A percentile compares a stretch with the other conserved stretches of the same genome.
These are phyloP conservation scores for Apodemus sylvaticus DNA, from an alignment of 2,113 vertebrate genomes.

Conservation along the genomic window DNA sequence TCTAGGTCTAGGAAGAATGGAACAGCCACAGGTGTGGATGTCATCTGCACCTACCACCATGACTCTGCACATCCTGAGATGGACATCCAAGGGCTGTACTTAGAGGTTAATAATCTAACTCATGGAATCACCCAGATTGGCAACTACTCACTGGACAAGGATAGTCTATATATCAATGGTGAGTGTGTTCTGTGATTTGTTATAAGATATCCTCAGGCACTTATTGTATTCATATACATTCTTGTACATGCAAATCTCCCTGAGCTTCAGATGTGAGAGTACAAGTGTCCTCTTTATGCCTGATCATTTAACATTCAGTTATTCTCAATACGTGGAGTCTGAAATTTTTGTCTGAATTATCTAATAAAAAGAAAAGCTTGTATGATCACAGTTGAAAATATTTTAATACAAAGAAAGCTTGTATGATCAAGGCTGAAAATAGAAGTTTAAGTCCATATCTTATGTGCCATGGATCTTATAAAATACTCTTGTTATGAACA, in stretches of 20 bases:
- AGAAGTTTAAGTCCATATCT: not conserved
- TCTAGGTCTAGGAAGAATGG: slow-evolving; percentile 69
- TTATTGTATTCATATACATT: not conserved
- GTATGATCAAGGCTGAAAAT: not conserved
- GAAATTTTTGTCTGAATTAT: not conserved
- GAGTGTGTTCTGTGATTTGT: not conserved
- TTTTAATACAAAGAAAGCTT: not conserved
- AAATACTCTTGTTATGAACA: not conserved
- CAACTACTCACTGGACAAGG: slow-evolving; percentile 74
- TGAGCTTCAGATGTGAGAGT: not conserved
- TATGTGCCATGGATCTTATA: not conserved
- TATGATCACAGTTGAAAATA: not conserved
- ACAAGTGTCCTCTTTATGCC: not conserved
- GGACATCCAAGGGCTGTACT: slow-evolving; percentile 73
- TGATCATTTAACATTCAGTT: not conserved
- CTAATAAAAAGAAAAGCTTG: not conserved
- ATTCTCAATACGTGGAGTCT: not conserved
- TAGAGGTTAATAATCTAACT: slow-evolving; percentile 80
- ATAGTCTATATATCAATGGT: slow-evolving; percentile 83
- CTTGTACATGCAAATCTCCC: not conserved
- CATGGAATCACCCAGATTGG: slow-evolving; percentile 77
- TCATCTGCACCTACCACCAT: slow-evolving; percentile 71
- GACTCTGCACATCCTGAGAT: slow-evolving; percentile 48
- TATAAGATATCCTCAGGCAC: no score
- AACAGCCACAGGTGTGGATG: slow-evolving; percentile 66